A percentile compares a stretch with the other conserved stretches of the same genome.
These are phyloP conservation scores for Elegia similella DNA, from an alignment of 2,888 invertebrate species.

Conservation along the genomic window DNA sequence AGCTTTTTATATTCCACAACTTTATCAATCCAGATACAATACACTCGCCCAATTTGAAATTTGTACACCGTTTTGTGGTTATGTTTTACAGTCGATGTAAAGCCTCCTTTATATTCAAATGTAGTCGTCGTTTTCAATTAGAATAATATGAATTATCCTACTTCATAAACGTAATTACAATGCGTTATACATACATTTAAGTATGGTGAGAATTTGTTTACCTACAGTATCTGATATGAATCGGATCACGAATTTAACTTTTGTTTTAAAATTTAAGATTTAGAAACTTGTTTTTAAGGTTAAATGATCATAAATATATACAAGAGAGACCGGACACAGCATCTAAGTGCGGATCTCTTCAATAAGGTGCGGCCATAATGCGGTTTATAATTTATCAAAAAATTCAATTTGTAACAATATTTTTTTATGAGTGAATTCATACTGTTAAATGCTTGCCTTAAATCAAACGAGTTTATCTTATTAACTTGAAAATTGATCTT, in stretches of 20 bases:
- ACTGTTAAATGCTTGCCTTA: too few relatives aligned
- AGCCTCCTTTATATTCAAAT: conserved; percentile 43
- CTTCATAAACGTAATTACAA: neutral
- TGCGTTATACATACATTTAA: neutral
- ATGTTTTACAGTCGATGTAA: conserved; percentile 25
- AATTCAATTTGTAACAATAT: too few relatives aligned
- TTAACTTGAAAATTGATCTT: too few relatives aligned
- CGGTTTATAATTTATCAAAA: too few relatives aligned
- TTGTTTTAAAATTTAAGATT: neutral
- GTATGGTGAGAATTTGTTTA: neutral
- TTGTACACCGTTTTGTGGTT: neutral
- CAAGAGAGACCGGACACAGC: too few relatives aligned
- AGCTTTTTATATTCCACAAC: too few relatives aligned
- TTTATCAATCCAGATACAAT: neutral
- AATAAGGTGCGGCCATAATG: too few relatives aligned
- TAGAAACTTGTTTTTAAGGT: too few relatives aligned
- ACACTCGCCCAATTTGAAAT: neutral
- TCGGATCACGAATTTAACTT: neutral
- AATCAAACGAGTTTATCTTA: too few relatives aligned
- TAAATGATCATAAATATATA: too few relatives aligned
- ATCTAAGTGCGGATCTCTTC: too few relatives aligned
- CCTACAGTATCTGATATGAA: neutral
- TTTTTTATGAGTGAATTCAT: too few relatives aligned
- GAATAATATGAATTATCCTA: conserved; percentile 31
- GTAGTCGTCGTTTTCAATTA: conserved; percentile 46